These are phyloP conservation scores for Choreutis nemorana DNA, from an alignment of 2,888 invertebrate genomes.

Conservation along the genomic window DNA sequence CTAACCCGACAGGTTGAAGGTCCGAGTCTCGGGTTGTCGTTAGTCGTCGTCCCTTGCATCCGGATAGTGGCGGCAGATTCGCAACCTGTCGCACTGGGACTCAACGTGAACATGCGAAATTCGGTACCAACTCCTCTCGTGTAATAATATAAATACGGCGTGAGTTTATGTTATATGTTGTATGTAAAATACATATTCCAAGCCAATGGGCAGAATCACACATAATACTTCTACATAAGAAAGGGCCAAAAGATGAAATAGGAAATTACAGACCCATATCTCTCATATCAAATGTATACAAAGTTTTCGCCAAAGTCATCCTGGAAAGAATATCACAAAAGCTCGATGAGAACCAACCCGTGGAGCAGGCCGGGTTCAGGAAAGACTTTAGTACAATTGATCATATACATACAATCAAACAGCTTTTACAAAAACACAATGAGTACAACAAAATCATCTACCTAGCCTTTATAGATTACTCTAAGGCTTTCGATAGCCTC, in stretches of 20 bases:
- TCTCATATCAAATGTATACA: neutral
- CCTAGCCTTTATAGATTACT: slow-evolving; percentile 9
- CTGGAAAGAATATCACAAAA: slow-evolving; percentile 5
- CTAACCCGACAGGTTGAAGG: too few species aligned
- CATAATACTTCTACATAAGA: neutral
- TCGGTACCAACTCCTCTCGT: too few species aligned
- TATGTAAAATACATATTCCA: too few species aligned
- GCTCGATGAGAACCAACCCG: slow-evolving; percentile 3
- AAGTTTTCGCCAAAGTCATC: slow-evolving; percentile 5
- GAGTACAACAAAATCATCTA: slow-evolving; percentile 9
- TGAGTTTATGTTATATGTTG: too few species aligned
- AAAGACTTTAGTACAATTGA: neutral
- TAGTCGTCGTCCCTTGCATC: too few species aligned
- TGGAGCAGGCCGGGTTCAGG: slow-evolving; percentile 1
- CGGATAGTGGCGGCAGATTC: too few species aligned
- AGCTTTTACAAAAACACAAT: slow-evolving; percentile 9
- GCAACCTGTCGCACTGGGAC: too few species aligned
- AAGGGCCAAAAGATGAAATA: slow-evolving; percentile 1
- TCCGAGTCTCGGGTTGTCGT: too few species aligned
- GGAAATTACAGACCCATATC: neutral
- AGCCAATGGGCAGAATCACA: slow-evolving; percentile 6
- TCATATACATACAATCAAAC: neutral
- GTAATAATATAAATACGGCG: too few species aligned
- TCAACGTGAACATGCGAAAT: too few species aligned
- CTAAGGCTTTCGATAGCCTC: slow-evolving; percentile 9